A percentile compares a stretch with the other conserved stretches of the same genome.
These are phyloP conservation scores for Plusia festucae DNA, from an alignment of 2,888 invertebrate genomes.

Conservation along the genomic window DNA sequence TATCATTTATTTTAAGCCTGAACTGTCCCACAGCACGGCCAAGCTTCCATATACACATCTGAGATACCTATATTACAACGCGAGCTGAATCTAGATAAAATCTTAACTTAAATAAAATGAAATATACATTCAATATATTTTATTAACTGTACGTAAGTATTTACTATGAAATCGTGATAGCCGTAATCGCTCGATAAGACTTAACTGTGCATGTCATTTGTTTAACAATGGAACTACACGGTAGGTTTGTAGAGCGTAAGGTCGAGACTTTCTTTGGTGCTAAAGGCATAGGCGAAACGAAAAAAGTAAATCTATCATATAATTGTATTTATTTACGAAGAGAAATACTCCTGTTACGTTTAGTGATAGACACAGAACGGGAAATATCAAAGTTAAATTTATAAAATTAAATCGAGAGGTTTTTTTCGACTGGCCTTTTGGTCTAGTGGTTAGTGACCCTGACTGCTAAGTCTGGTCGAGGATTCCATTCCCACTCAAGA, in stretches of 20 bases:
- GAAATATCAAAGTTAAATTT: too few species aligned
- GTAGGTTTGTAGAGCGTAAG: slow-evolving; percentile 21
- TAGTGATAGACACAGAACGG: neutral
- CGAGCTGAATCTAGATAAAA: too few species aligned
- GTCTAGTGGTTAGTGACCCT: too few species aligned
- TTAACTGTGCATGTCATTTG: slow-evolving; percentile 33
- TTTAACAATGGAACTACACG: slow-evolving; percentile 18
- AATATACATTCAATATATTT: neutral
- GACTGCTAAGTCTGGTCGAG: too few species aligned
- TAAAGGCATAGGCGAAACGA: slow-evolving; percentile 13
- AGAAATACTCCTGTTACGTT: neutral
- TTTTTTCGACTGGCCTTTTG: too few species aligned
- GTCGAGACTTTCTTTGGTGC: slow-evolving; percentile 21
- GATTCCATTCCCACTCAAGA: too few species aligned
- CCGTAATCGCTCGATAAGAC: slow-evolving; percentile 20
- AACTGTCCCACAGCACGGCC: too few species aligned
- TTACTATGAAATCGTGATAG: slow-evolving; percentile 2
- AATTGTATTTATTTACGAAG: neutral
- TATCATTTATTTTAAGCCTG: too few species aligned
- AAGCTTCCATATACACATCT: too few species aligned
- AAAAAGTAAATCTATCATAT: slow-evolving; percentile 16
- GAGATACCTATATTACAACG: too few species aligned
- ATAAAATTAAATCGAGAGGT: too few species aligned
- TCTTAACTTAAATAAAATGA: too few species aligned
- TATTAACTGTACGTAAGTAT: neutral